A percentile compares a stretch with the other conserved stretches of the same genome.
Evolutionary conservation across 2,797 vertebrate genomes (phyloP).

Genomic region (Bovichtus variegatus): DNA sequence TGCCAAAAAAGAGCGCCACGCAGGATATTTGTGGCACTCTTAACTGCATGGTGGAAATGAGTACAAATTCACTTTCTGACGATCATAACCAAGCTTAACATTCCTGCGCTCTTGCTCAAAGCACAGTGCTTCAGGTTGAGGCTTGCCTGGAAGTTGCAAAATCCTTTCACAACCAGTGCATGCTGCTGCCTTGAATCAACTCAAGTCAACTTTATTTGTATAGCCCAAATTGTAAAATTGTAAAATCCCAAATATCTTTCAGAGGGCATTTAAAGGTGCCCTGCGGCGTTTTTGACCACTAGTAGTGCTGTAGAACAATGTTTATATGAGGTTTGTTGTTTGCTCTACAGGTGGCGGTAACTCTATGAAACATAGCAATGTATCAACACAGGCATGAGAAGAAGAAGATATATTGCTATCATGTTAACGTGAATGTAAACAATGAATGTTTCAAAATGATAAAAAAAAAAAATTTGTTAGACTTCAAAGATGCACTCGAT

Average conservation of each 20-base stretch:
- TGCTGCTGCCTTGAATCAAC: background rate
- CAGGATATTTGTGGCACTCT: slow-evolving; percentile 30
- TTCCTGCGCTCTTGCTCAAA: slow-evolving; percentile 58
- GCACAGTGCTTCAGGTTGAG: slow-evolving; percentile 66
- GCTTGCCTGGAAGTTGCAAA: slow-evolving; percentile 67
- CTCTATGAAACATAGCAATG: background rate
- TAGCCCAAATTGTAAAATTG: no score
- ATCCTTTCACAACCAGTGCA: slow-evolving; percentile 32
- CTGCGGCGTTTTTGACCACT: background rate
- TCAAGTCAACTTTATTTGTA: background rate
- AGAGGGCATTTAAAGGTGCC: background rate
- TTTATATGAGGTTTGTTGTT: background rate
- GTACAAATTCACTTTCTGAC: slow-evolving; percentile 16
- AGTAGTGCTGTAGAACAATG: background rate
- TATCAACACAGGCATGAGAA: background rate
- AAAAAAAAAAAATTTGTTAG: no score
- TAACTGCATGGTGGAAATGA: slow-evolving; percentile 11
- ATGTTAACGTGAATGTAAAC: background rate
- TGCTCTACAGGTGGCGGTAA: background rate
- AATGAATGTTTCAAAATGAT: background rate
- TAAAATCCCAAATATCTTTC: background rate
- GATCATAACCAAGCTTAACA: slow-evolving; percentile 43
- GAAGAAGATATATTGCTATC: background rate
- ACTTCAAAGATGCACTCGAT: background rate
- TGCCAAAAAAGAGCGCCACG: slow-evolving; percentile 13